phyloP scores from a whole-genome alignment of 2,113 vertebrate genomes.

The Cichladusa arquata region DNA sequence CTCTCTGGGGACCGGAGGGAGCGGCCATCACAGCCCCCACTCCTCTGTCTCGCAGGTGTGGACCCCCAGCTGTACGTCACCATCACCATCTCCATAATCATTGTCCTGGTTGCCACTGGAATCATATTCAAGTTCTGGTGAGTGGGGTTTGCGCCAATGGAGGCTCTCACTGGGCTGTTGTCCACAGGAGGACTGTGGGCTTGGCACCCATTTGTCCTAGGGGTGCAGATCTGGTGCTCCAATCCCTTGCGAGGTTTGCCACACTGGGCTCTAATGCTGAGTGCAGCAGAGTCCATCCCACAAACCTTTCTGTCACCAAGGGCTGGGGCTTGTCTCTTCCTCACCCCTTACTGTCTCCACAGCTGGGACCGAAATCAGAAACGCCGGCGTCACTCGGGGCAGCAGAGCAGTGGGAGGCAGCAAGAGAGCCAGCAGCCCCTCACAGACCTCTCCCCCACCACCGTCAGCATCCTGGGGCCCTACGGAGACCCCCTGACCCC shows the following conservation, averaged over 20 bases:
- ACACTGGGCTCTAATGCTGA: not conserved
- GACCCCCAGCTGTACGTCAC: conserved; percentile 82
- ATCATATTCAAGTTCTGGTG: conserved; percentile 86
- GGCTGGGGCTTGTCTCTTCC: not conserved
- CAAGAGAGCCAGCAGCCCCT: conserved; percentile 81
- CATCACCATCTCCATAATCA: conserved; percentile 81
- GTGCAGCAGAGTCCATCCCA: fast-evolving
- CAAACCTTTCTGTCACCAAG: not conserved
- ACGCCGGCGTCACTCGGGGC: conserved; percentile 74
- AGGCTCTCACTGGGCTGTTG: fast-evolving
- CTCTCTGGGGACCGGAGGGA: fast-evolving
- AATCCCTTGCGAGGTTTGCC: not conserved
- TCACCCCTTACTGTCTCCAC: not conserved
- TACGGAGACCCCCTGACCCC: conserved; percentile 67
- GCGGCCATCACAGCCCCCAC: not conserved
- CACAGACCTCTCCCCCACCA: conserved; percentile 77
- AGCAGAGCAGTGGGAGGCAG: conserved; percentile 74
- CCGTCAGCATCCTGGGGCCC: conserved; percentile 78
- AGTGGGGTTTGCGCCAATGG: not conserved
- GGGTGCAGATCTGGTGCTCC: not conserved
- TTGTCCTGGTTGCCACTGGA: conserved; percentile 78
- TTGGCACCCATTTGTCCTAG: not conserved
- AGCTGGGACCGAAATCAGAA: conserved; percentile 84
- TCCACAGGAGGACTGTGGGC: not conserved
- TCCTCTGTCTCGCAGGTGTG: conserved; percentile 65